Percentiles rank a stretch among this genome's conserved stretches.
Conservation (phyloP, 2,888 invertebrate genomes). For the Stenichneumon culpator region DNA sequence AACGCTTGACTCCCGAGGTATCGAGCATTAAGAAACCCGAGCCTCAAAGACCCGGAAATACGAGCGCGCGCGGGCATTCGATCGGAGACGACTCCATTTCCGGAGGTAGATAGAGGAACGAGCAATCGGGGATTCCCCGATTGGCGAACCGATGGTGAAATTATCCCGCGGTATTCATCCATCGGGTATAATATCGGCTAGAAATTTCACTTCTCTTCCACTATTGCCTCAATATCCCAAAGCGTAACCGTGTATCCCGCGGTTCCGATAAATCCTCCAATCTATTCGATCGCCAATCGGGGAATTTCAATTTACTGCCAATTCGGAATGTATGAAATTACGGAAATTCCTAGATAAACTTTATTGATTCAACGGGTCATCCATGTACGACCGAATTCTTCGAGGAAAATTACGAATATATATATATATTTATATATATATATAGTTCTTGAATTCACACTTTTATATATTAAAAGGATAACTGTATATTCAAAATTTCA, state of each 20-base stretch:
- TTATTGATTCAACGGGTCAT: not conserved
- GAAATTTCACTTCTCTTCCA: conserved; percentile 26
- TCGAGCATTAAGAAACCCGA: conserved; percentile 34
- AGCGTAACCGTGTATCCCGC: conserved; percentile 41
- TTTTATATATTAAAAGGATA: no score
- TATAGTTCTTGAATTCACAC: no score
- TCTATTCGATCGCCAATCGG: conserved; percentile 8
- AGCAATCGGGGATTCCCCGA: not conserved
- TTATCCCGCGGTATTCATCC: conserved; percentile 8
- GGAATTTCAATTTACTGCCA: not conserved
- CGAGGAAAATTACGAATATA: no score
- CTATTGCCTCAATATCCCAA: conserved; percentile 20
- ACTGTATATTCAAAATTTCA: no score
- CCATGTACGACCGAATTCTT: not conserved
- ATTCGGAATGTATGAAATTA: not conserved
- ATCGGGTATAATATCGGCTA: not conserved
- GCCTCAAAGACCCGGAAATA: conserved; percentile 60
- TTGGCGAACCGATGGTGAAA: not conserved
- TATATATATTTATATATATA: no score
- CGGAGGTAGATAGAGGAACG: conserved; percentile 19
- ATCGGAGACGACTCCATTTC: conserved; percentile 51
- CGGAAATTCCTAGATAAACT: not conserved
- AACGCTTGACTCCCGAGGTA: not conserved
- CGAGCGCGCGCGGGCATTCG: conserved; percentile 39
- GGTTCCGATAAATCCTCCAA: not conserved